Evolutionary conservation across 2,888 invertebrate genomes (phyloP), one percentile per base, ranked within the genome.

Genomic region (Idaea straminata): DNA sequence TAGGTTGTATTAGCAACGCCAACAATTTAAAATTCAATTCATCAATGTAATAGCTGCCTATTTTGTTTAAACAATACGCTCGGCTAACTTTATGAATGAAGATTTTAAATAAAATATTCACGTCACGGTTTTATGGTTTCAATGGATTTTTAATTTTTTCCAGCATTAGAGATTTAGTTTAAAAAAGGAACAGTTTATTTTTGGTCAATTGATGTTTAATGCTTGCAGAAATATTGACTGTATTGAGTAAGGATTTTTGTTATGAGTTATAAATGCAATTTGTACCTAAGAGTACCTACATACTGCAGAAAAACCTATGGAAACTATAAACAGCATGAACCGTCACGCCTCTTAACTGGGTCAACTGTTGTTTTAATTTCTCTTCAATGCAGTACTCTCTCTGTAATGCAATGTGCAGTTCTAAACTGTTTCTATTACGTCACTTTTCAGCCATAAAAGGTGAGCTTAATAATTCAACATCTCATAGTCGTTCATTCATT

Each of bases 1-100:
- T 63, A 61, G 61, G 66, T 62, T 65, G 62, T 71, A 66, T 65
- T 69, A 66, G 65, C 63, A 61, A 60, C 65, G 63, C n/a, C 35
- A 65, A 67, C 57, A 61, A 62, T 64, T 67, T 59, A 63, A 61
- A 68, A 58, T 64, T 60, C 63, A 15, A 67, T 69, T 62, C 59
- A 63, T 64, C 65, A 65, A 59, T 35, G 57, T n/a, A 61, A 57
- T 57, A 60, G 61, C 63, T 63, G 62, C 47, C 57, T 57, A 63
- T 65, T 67, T 47, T 47, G 47, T 47, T 47, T 7, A 5, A 47
- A 47, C 47, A 47, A 47, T 47, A 7, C 47, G 47, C 47, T 47
- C 47, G 47, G 47, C 47, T 47, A 47, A 47, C 47, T 47, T 47
- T 47, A 47, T 47, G 47, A 47, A 47, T 47, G 47, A 47, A 47